Base-by-base conservation (phyloP, 2,888 invertebrate genomes). In the Cataglyphis rosenhaueri region DNA sequence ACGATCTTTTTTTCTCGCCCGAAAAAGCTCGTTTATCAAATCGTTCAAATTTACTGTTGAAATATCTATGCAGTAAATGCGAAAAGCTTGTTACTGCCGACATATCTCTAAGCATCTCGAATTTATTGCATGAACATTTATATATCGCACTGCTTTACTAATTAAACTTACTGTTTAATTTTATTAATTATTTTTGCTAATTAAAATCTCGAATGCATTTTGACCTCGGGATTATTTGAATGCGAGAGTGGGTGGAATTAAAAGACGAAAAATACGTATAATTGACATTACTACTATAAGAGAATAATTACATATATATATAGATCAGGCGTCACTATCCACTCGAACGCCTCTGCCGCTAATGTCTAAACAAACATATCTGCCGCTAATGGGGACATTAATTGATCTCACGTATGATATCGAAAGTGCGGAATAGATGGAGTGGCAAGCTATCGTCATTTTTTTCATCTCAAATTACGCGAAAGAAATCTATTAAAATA, bases 351-450 rank as follows among this genome's bases (percentile, higher is more conserved):
- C 84, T 82, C 66, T 84, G 64, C 57, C 70, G 85, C 84, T 90
- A 90, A 92, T 91, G 92, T 91, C 86, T 90, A 78, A 88, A 91
- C 89, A 91, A 92, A 92, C 88, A 92, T 84, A 87, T 89, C 85
- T 71, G 52, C 59, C 29, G 65, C 75, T 85, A 87, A 90, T 86
- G 83, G 86, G 38, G 71, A 81, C 84, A 71, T 87, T 85, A 83
- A 88, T 87, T 83, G 87, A 83, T 81, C 66, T 25, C 55, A 18
- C 52, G 25, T 38, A 35, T n/a, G 44, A 52, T 35, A 25, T 65
- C 71, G 41, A 71, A 81, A 61, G 64, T 65, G n/a, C 64, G 29
- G 41, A 59, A 70, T 18, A 35, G 35, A 71, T 32, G 21, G 41
- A 70, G 70, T 70, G 44, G 12, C 78, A 21, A 41, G 41, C 1